A percentile compares a stretch with the other conserved stretches of the same genome.
phyloP scores from a whole-genome alignment of 2,113 vertebrate genomes.

The western clawed frog (Xenopus tropicalis) region DNA sequence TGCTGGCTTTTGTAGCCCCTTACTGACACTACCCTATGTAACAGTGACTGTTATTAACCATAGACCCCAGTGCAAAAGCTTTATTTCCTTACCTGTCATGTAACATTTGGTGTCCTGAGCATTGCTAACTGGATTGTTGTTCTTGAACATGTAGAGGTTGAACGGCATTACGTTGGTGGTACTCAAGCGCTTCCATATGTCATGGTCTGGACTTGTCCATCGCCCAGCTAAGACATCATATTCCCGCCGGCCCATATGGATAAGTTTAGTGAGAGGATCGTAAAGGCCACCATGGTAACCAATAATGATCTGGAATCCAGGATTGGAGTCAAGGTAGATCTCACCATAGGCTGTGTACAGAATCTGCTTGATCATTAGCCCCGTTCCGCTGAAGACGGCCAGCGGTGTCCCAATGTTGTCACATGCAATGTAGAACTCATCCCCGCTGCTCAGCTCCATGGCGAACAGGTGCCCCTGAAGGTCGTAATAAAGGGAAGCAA shows the following conservation, averaged over 20 bases:
- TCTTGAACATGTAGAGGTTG: constrained; percentile 98
- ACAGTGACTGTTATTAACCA: too few relatives aligned
- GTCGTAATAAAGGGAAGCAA: constrained; percentile 95
- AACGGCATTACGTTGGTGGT: constrained; percentile 88
- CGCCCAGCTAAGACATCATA: constrained; percentile 92
- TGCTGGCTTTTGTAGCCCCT: too few relatives aligned
- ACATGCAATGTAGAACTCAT: constrained; percentile 95
- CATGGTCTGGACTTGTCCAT: constrained; percentile 92
- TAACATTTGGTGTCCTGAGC: constrained; percentile 95
- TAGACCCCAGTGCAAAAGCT: too few relatives aligned
- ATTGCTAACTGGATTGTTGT: constrained; percentile 96
- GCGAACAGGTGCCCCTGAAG: constrained; percentile 96
- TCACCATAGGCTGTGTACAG: constrained; percentile 94
- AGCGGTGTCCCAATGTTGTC: constrained; percentile 95
- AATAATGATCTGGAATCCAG: constrained; percentile 85
- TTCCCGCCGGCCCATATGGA: constrained; percentile 93
- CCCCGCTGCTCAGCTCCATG: constrained; percentile 93
- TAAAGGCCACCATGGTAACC: constrained; percentile 96
- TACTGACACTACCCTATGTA: too few relatives aligned
- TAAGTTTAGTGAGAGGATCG: constrained; percentile 88
- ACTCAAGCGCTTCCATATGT: constrained; percentile 88
- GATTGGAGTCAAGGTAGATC: constrained; percentile 95
- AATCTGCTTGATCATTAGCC: constrained; percentile 95
- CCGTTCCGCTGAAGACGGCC: constrained; percentile 92
- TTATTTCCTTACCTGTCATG: constrained; percentile 83